phyloP scores from a whole-genome alignment of 2,113 vertebrate species.

The Theropithecus gelada region DNA sequence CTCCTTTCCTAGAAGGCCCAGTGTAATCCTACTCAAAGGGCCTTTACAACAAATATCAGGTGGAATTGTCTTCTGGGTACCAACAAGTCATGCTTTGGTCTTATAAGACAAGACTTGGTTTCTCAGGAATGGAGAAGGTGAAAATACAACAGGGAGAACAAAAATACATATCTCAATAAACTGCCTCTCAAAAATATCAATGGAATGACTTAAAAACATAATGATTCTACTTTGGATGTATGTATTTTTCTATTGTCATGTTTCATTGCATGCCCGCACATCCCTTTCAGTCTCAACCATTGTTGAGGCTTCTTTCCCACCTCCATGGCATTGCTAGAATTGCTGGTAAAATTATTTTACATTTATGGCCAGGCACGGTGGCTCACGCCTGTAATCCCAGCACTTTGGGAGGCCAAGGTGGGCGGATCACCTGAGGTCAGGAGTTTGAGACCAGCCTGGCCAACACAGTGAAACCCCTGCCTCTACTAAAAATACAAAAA shows the following conservation, averaged over 20 bases:
- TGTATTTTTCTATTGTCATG: background rate
- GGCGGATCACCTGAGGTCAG: too few species aligned
- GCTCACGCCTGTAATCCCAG: too few species aligned
- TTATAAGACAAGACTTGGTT: background rate
- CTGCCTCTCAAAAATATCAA: background rate
- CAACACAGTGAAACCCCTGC: too few species aligned
- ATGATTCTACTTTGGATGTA: background rate
- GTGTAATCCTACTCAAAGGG: background rate
- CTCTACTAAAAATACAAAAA: too few species aligned
- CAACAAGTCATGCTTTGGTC: background rate
- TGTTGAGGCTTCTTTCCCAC: background rate
- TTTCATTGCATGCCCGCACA: background rate
- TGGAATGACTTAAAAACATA: background rate
- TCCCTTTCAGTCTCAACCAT: background rate
- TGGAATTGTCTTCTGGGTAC: background rate
- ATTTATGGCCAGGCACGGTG: too few species aligned
- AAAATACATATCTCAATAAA: conserved; percentile 28
- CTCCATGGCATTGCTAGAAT: background rate
- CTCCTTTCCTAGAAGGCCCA: background rate
- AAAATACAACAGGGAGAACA: background rate
- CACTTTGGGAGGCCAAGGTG: too few species aligned
- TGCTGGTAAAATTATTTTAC: conserved; percentile 42
- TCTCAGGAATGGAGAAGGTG: background rate
- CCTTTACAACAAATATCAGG: background rate
- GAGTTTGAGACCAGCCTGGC: too few species aligned